Base-by-base conservation (phyloP, 64 coral and sea anemone genomes). In the Platygyra sinensis region DNA sequence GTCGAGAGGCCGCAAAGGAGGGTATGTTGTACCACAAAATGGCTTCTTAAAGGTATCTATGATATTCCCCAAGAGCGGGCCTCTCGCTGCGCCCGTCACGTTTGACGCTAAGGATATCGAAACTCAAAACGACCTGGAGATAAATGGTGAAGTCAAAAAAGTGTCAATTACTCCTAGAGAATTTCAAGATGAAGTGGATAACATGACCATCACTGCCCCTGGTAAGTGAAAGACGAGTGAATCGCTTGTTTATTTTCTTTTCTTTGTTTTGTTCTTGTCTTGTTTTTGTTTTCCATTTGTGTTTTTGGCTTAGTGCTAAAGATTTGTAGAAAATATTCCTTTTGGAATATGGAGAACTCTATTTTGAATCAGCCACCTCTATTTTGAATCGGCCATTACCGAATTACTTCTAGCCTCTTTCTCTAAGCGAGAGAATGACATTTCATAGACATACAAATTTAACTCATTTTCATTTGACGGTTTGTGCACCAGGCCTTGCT, bases 161-260 rank as follows among this genome's bases (percentile, higher is more conserved):
- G 80, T 93, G 11, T 72, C 88, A 16, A 79, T 97, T 15, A 90
- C 38, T 15, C 91, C 95, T 24, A 74, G 73, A 17, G 95, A 93
- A n/a, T 52, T 83, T 62, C 80, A 83, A 14, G 91, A 90, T 60
- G 69, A 94, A 30, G 86, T 91, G 10, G 83, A 78, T n/a, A 90
- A 97, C 13, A 87, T 97, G 71, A 97, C 91, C 54, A 94, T 97
- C 49, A 97, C 95, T 20, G 95, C 95, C 8, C 86, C 87, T 80
- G 93, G 93, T 95, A 30, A 63, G 92, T 52, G 54, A 8, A 12
- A 50, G 28, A 27, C 25, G 54, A n/a, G 22, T 29, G 8, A 13
- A 10, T 54, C 7, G 4, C 0, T 84, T 29, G 52, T 42, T 14
- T 29, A 3, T 4, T 83, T 28, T 83, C 14, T 3, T 24, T 83